Base-by-base conservation (phyloP, 2,888 invertebrate species). In the Leptura quadrifasciata region DNA sequence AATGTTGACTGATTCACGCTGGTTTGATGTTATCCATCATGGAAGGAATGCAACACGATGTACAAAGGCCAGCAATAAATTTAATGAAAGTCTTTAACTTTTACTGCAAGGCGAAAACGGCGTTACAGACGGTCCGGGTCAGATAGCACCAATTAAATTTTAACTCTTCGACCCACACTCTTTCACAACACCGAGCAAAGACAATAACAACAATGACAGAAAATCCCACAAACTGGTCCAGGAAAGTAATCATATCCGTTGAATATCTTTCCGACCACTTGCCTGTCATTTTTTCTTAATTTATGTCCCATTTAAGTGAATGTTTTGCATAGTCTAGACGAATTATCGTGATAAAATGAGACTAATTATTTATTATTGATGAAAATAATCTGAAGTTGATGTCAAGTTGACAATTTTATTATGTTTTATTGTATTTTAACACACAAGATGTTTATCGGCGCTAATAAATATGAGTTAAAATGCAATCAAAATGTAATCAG, bases 111-210 rank as follows among this genome's bases (percentile, higher is more conserved):
- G 54, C 65, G 61, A 67, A 70, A 67, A 70, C 70, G 73, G 74
- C 74, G 60, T 72, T 73, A 64, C 70, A 63, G 63, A 70, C 52
- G 60, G 68, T 74, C 74, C 64, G 68, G 72, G 74, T 76, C 75
- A 75, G 79, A 79, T 79, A 78, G 71, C 76, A 69, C 80, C 80
- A 78, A 80, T 80, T 80, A 80, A 80, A 78, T 75, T 77, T 72
- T 72, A 74, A 58, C 35, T 69, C 35, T 20, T 69, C 58, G n/a
- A 55, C 69, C 69, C 72, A 75, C 69, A 63, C 69, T 15, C 0
- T 31, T 35, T 69, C 52, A 31, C 72, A 39, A 74, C 57, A 74
- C 75, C 73, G 72, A 70, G 55, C 65, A 55, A 72, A 70, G 31
- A 64, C 70, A 75, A 74, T 58, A 47, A 47, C 35, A 74, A 39